phyloP scores from a whole-genome alignment of 2,113 vertebrate species.

The Alaudala cheleensis region DNA sequence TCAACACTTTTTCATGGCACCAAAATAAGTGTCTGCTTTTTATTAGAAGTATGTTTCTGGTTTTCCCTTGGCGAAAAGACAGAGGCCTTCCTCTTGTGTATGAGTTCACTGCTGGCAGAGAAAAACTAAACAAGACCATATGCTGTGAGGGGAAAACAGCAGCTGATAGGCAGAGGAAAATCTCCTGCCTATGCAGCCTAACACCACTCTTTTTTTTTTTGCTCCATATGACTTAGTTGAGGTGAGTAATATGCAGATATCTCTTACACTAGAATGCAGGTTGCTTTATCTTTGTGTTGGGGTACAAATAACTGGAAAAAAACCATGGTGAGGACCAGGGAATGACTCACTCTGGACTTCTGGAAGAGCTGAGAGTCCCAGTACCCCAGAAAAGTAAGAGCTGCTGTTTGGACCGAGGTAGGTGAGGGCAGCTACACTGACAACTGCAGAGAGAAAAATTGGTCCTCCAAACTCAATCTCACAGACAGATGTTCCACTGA shows the following conservation, averaged over 20 bases:
- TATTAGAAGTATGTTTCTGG: background rate
- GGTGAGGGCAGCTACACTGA: background rate
- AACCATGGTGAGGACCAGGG: accelerated
- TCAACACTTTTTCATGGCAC: constrained; percentile 1
- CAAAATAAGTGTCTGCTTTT: background rate
- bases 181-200: background rate
- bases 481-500: too few species aligned
- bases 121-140: constrained; percentile 25
- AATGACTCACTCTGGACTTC: accelerated
- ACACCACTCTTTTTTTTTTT: background rate
- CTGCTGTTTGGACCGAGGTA: background rate
- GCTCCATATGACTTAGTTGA: accelerated
- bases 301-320: background rate
- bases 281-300: background rate
- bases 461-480: background rate
- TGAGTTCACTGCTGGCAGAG: background rate
- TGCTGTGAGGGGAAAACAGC: background rate
- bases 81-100: background rate
- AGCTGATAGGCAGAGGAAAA: background rate
- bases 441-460: background rate
- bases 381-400: background rate
- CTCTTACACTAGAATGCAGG: background rate
- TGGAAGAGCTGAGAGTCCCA: background rate
- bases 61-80: constrained; percentile 18
- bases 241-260: accelerated